Evolutionary conservation across 1,140 invertebrate species (phyloP), one percentile per base, ranked within the genome.

Genomic region (Magallana gigas): DNA sequence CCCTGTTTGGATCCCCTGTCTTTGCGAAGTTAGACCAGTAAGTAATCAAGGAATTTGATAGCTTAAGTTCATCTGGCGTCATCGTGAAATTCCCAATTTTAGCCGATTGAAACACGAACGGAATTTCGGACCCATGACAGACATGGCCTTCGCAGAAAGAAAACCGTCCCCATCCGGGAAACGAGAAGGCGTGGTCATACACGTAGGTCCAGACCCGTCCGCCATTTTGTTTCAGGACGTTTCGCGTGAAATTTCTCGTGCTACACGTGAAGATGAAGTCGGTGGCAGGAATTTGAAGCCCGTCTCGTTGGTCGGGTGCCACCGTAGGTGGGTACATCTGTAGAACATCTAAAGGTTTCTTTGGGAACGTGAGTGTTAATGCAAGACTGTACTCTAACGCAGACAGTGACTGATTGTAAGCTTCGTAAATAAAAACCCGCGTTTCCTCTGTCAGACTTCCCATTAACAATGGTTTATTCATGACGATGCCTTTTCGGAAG

Each of bases 21-120:
- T 91, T 91, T 8, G 92, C 93, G 91, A 94, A 94, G 84, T 94
- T 94, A 56, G 91, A 89, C 91, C 91, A 94, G 85, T 92, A 94
- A 5, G 29, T 85, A 8, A 92, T 88, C 85, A 93, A 85, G 11
- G 84, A 71, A 23, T 88, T 76, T n/a, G 92, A 91, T 2, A 94
- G 71, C 16, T 68, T 36, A 16, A 84, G 23, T 60, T 93, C 93
- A n/a, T 92, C 92, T 1, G 83, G n/a, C 6, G 92, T 91, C 6
- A 88, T 81, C 16, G 87, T 90, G 59, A 90, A 91, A 48, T 91
- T 90, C 11, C 71, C 76, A 0, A 80, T 36, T 16, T 60, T 58
- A 29, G 56, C 85, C 3, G 91, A 90, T 16, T 91, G 88, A 88
- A 93, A 94, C 36, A 94, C 89, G 68, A 90, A 93, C 12, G 90